Evolutionary conservation across 2,113 vertebrate species (phyloP).

Genomic region (Nannobrachium achirus): DNA sequence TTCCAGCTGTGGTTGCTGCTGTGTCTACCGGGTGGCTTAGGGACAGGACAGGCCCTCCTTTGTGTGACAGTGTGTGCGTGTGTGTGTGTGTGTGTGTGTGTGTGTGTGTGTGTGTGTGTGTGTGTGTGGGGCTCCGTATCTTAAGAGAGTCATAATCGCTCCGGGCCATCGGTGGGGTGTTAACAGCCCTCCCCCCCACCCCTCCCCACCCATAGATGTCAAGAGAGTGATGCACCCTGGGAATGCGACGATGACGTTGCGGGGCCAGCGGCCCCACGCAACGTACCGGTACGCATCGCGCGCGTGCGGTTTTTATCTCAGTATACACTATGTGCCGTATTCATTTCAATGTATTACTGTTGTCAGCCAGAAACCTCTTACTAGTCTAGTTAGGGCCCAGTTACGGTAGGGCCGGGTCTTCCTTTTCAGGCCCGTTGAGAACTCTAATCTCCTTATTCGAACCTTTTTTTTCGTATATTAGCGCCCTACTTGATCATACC

Average conservation of each 20-base stretch:
- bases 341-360: conserved; percentile 21
- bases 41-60: conserved; percentile 63
- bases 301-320: conserved; percentile 47
- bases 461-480: too few species aligned
- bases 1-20: conserved; percentile 67
- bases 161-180: conserved; percentile 50
- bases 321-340: conserved; percentile 32
- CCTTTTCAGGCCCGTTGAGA: too few species aligned
- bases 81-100: conserved; percentile 39
- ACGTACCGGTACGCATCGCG: conserved; percentile 11
- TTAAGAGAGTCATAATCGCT: conserved; percentile 76
- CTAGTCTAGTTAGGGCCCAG: too few species aligned
- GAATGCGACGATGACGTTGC: conserved; percentile 47
- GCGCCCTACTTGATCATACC: too few species aligned
- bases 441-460: too few species aligned
- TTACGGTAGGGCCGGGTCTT: too few species aligned
- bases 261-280: conserved; percentile 27
- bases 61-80: conserved; percentile 68
- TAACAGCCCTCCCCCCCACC: conserved; percentile 53
- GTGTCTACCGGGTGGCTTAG: conserved; percentile 51
- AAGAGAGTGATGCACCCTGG: conserved; percentile 62
- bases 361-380: too few species aligned
- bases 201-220: conserved; percentile 60
- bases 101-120: conserved; percentile 41
- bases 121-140: conserved; percentile 66